Evolutionary conservation across 2,888 invertebrate species (phyloP).

Genomic region (Cryptus armator): DNA sequence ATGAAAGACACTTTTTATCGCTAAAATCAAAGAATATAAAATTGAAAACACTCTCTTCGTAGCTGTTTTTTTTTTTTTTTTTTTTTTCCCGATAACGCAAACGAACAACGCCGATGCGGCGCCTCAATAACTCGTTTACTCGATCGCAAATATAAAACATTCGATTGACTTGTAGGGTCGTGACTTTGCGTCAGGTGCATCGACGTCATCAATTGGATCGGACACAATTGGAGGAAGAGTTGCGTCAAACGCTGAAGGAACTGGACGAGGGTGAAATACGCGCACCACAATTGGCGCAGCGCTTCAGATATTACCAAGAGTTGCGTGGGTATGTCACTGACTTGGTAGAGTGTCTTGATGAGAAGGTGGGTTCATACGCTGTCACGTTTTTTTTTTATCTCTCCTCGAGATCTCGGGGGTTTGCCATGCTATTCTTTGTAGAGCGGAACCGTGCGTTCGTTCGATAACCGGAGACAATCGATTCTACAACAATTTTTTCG

Average conservation of each 20-base stretch:
- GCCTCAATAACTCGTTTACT: no score
- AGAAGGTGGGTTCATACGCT: slow-evolving; percentile 91
- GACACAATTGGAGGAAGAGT: slow-evolving; percentile 85
- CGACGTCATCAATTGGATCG: slow-evolving; percentile 86
- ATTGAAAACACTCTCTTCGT: no score
- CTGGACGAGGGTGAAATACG: slow-evolving; percentile 87
- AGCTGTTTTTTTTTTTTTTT: no score
- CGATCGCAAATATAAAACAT: neutral
- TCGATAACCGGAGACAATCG: slow-evolving; percentile 47
- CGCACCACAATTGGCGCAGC: slow-evolving; percentile 90
- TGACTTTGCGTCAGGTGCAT: slow-evolving; percentile 87
- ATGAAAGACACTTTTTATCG: no score
- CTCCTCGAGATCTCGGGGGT: slow-evolving; percentile 75
- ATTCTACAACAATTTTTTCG: slow-evolving; percentile 3
- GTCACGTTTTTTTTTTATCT: slow-evolving; percentile 80
- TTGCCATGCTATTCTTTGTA: slow-evolving; percentile 75
- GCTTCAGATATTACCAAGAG: slow-evolving; percentile 98
- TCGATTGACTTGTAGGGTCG: slow-evolving; percentile 84
- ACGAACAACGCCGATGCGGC: no score
- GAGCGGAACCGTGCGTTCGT: slow-evolving; percentile 68
- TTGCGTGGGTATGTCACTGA: slow-evolving; percentile 97
- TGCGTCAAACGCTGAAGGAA: slow-evolving; percentile 84
- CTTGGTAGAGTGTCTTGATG: slow-evolving; percentile 98
- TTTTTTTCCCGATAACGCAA: no score
- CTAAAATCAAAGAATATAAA: no score